Conservation (phyloP, 2,888 invertebrate species). For the Iphiclides podalirius region DNA sequence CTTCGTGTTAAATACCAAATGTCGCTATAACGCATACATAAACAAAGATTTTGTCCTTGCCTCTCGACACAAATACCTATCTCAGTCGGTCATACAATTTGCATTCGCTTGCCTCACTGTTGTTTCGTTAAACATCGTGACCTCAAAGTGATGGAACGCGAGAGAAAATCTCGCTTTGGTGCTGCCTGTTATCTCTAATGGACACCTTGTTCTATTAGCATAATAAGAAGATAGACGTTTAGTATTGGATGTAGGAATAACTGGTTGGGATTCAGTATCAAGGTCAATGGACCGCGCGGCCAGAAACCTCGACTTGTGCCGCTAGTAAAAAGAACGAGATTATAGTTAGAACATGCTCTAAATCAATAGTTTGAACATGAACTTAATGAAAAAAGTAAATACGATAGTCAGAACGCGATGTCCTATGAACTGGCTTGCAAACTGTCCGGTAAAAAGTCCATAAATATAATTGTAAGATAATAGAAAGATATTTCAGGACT, state of each 20-base stretch:
- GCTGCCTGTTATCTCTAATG: constrained; percentile 27
- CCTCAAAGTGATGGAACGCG: constrained; percentile 44
- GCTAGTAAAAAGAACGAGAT: no score
- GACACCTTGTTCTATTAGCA: constrained; percentile 23
- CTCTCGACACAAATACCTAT: constrained; percentile 43
- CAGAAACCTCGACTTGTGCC: no score
- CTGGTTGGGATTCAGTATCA: constrained; percentile 17
- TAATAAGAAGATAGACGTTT: constrained; percentile 14
- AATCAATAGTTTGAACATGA: no score
- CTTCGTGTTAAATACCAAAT: background rate
- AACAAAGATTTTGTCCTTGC: constrained; percentile 40
- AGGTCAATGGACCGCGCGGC: constrained; percentile 12
- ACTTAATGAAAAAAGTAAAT: no score
- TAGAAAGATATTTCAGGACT: no score
- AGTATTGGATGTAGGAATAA: constrained; percentile 8
- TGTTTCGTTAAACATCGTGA: constrained; percentile 33
- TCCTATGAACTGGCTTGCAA: no score
- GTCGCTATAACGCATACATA: background rate
- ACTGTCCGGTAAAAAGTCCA: no score
- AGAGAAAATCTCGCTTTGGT: constrained; percentile 46
- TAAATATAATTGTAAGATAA: no score
- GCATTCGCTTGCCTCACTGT: constrained; percentile 39
- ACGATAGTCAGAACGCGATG: no score
- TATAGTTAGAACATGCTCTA: no score
- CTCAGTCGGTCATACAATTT: constrained; percentile 40